These are phyloP conservation scores for Pangasianodon hypophthalmus DNA, from an alignment of 2,113 vertebrate species.

Conservation along the genomic window DNA sequence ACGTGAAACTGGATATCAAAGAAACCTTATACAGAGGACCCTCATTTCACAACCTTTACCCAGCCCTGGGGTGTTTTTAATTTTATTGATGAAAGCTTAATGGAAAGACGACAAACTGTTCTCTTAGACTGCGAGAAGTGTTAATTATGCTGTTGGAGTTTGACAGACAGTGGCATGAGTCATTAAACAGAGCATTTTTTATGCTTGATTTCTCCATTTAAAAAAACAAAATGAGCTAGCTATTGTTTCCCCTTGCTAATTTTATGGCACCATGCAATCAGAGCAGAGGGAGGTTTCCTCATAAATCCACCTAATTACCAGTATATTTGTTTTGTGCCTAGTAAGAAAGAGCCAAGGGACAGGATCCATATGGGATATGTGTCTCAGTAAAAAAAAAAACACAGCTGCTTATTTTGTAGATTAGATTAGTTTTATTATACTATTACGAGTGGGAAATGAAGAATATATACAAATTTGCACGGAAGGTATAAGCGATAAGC, in stretches of 20 bases:
- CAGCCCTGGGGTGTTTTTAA: neutral
- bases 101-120: conserved; percentile 1
- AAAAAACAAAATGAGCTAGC: conserved; percentile 36
- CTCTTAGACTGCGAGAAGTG: neutral
- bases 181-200: conserved; percentile 41
- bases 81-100: conserved; percentile 11
- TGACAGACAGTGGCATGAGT: conserved; percentile 23
- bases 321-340: conserved; percentile 44
- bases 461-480: conserved; percentile 31
- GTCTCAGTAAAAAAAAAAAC: neutral
- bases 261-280: conserved; percentile 38
- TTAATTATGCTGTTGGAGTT: conserved; percentile 28
- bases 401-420: conserved; percentile 7
- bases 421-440: conserved; percentile 22
- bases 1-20: neutral
- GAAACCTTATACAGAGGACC: neutral
- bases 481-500: neutral
- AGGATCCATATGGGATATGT: conserved; percentile 14
- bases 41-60: neutral
- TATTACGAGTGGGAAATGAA: conserved; percentile 7
- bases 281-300: conserved; percentile 28
- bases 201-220: conserved; percentile 47
- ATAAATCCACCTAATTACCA: conserved; percentile 58
- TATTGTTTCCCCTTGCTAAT: conserved; percentile 47
- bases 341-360: conserved; percentile 31